Evolutionary conservation across 2,113 vertebrate species (phyloP).

Genomic region (Amphiprion ocellaris): DNA sequence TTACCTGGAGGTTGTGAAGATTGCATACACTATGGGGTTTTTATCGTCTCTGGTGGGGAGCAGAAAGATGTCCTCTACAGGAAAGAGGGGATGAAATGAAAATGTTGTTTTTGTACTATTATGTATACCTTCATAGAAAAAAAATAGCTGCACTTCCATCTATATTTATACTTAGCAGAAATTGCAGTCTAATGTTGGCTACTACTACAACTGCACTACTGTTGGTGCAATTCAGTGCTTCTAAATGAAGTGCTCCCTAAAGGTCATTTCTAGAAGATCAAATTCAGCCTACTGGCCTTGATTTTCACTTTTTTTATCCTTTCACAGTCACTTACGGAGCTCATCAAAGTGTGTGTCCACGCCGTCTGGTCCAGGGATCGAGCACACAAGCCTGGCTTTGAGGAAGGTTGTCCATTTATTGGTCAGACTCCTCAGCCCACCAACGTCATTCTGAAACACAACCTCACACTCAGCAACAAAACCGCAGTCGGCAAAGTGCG

Average conservation of each 20-base stretch:
- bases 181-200: not conserved
- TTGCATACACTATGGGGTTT: slow-evolving; percentile 93
- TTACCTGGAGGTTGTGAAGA: slow-evolving; percentile 98
- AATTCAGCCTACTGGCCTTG: not conserved
- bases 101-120: slow-evolving; percentile 8
- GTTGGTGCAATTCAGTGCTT: not conserved
- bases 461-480: slow-evolving; percentile 35
- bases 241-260: not conserved
- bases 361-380: slow-evolving; percentile 93
- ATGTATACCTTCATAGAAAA: not conserved
- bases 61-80: slow-evolving; percentile 94
- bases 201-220: not conserved
- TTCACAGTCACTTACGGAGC: slow-evolving; percentile 89
- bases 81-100: not conserved
- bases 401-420: slow-evolving; percentile 99
- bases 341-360: slow-evolving; percentile 97
- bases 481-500: slow-evolving; percentile 8
- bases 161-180: not conserved
- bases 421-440: slow-evolving; percentile 95
- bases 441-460: slow-evolving; percentile 94
- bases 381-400: slow-evolving; percentile 95
- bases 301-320: slow-evolving; percentile 4
- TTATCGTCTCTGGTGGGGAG: slow-evolving; percentile 94
- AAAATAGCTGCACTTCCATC: not conserved
- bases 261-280: not conserved